These are phyloP conservation scores for Cantharis flavilabris DNA, from an alignment of 2,888 invertebrate species.

Conservation along the genomic window DNA sequence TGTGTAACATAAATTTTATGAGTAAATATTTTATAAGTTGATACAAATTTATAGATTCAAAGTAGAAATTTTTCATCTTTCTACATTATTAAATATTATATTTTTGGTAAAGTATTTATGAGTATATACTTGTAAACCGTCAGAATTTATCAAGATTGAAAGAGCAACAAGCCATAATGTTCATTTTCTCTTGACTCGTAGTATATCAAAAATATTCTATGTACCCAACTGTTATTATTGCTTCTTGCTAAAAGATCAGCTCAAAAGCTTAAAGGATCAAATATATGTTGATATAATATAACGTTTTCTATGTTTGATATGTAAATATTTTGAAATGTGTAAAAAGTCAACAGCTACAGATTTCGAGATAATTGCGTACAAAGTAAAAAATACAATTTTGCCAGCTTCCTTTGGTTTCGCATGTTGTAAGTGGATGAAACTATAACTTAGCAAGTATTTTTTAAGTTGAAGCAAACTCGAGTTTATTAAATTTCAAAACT, in stretches of 20 bases:
- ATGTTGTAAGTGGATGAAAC: too few relatives aligned
- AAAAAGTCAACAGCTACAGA: background rate
- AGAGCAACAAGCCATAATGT: slow-evolving; percentile 14
- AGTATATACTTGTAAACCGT: background rate
- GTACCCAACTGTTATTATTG: slow-evolving; percentile 9
- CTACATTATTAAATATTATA: slow-evolving; percentile 5
- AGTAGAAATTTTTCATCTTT: background rate
- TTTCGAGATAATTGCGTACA: background rate
- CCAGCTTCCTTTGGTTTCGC: too few relatives aligned
- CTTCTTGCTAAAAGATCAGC: slow-evolving; percentile 4
- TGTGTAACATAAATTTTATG: background rate
- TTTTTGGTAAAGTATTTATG: slow-evolving; percentile 1
- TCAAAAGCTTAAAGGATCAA: slow-evolving; percentile 9
- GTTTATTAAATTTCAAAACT: background rate
- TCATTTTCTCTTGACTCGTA: slow-evolving; percentile 8
- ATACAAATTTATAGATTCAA: background rate
- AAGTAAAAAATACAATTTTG: background rate
- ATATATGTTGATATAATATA: slow-evolving; percentile 11
- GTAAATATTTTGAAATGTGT: slow-evolving; percentile 9
- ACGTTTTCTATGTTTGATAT: background rate
- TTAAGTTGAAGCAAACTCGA: background rate
- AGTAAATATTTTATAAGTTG: background rate
- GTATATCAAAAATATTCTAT: slow-evolving; percentile 11
- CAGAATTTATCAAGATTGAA: slow-evolving; percentile 6
- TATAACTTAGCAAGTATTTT: background rate